Evolutionary conservation across 2,113 vertebrate genomes (phyloP), one percentile per base, ranked within the genome.

Genomic region (Genyomyrus donnyi): DNA sequence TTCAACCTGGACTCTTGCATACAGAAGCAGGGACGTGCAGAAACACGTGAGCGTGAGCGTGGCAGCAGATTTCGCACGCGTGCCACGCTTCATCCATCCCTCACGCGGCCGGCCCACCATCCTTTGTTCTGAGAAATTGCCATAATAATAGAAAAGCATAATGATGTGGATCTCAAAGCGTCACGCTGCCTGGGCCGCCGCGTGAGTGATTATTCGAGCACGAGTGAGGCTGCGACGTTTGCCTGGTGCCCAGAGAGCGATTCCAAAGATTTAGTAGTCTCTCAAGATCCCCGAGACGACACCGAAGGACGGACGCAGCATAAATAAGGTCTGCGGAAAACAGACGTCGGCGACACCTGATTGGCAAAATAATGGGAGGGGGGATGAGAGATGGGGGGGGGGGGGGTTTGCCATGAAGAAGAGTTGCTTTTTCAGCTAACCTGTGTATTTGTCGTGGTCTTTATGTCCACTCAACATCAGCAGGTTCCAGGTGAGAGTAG

Each of bases 271-370:
- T 91, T 91, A 90, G 87, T 52, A 89, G 90, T 92, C 93, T 95
- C 94, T 95, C 93, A 94, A 93, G 92, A 85, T 85, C 39, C 21
- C 24, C 24, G 21, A 87, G 49, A 95, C 3, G 89, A 94, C 93
- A 94, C 94, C 93, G 94, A 92, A 94, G 91, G 91, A 89, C 19
- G 88, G 92, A 92, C 91, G 91, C 89, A 90, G 92, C 91, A 93
- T 90, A 91, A 92, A 94, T 94, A 92, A 53, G 92, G 91, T 91
- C 24, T 91, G 87, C 88, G 87, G 89, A 52, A 83, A 70, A 52
- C 15, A 21, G 74, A 49, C 50, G 50, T 50, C 89, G 35, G 90
- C 52, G 42, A 53, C 49, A 52, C 85, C 11, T 87, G 85, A 87
- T 31, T 52, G 50, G 85, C 13, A n/a, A 87, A 87, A 13, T 50